Conservation (phyloP, 1,140 invertebrate species). For the Lepidurus apus region DNA sequence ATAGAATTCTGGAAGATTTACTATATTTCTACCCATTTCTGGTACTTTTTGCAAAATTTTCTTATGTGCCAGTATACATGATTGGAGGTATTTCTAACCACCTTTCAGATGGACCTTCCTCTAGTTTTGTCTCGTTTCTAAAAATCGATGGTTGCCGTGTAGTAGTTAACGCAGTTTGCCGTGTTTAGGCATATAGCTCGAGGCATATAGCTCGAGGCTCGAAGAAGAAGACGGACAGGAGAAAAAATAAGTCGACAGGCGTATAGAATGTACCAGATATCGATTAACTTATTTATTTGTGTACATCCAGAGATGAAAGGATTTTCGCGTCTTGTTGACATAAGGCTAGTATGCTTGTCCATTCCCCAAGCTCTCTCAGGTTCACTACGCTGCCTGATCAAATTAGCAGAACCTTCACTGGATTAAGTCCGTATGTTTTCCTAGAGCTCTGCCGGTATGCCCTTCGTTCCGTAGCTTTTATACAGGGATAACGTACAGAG, state of each 20-base stretch:
- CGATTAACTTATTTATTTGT: not conserved
- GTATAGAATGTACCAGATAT: not conserved
- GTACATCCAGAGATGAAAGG: not conserved
- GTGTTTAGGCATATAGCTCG: no score
- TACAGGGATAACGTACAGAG: not conserved
- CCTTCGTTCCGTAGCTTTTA: not conserved
- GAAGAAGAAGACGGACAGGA: not conserved
- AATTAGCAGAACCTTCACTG: constrained; percentile 12
- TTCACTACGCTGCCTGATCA: not conserved
- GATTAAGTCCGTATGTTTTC: not conserved
- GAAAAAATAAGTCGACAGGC: no score
- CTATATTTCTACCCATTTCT: no score
- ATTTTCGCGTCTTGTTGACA: not conserved
- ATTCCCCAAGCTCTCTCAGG: not conserved
- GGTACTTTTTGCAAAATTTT: no score
- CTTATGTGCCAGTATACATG: no score
- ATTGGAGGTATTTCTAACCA: no score
- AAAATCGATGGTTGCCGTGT: no score
- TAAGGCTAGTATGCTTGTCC: not conserved
- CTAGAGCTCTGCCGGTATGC: not conserved
- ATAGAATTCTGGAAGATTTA: no score
- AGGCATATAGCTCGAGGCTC: not conserved
- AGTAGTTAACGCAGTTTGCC: no score
- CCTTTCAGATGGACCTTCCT: no score
- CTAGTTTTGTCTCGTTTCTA: no score